A percentile compares a stretch with the other conserved stretches of the same genome.
phyloP scores from a whole-genome alignment of 2,888 invertebrate species.

The Polydrusus cervinus region DNA sequence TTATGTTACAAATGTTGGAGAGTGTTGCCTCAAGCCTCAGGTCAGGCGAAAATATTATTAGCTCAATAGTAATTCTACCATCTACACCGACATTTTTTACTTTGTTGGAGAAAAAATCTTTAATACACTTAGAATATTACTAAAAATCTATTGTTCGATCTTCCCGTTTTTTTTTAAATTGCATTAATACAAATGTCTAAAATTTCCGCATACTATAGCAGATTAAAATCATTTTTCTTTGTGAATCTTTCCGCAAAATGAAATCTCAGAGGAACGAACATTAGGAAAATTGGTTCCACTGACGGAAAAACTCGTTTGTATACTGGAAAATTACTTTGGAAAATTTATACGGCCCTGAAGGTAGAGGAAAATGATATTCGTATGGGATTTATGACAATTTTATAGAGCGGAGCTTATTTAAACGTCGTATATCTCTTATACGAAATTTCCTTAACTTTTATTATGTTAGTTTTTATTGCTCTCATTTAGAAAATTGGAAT shows the following conservation, averaged over 20 bases:
- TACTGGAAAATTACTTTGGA: constrained; percentile 46
- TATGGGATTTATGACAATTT: constrained; percentile 34
- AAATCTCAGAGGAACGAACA: constrained; percentile 51
- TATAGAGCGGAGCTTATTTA: constrained; percentile 28
- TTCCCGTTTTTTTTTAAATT: constrained; percentile 2
- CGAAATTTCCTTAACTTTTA: constrained; percentile 15
- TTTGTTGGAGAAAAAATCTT: too few relatives aligned
- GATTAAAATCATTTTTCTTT: constrained; percentile 41
- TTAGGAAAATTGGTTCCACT: constrained; percentile 55
- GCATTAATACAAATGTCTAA: constrained; percentile 17
- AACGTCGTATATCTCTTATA: constrained; percentile 23
- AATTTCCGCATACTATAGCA: constrained; percentile 20
- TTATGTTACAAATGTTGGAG: too few relatives aligned
- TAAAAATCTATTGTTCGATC: background rate
- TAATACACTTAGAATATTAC: background rate
- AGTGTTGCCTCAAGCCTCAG: background rate
- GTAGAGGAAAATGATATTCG: constrained; percentile 35
- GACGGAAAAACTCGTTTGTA: constrained; percentile 45
- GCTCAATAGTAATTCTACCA: too few relatives aligned
- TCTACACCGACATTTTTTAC: too few relatives aligned
- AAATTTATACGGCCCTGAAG: constrained; percentile 42
- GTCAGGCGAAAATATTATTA: background rate
- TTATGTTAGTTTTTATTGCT: background rate
- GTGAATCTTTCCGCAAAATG: constrained; percentile 38
- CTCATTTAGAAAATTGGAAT: background rate